A percentile compares a stretch with the other conserved stretches of the same genome.
These are phyloP conservation scores for Lagocephalus sceleratus DNA, from an alignment of 2,797 vertebrate genomes.

Conservation along the genomic window DNA sequence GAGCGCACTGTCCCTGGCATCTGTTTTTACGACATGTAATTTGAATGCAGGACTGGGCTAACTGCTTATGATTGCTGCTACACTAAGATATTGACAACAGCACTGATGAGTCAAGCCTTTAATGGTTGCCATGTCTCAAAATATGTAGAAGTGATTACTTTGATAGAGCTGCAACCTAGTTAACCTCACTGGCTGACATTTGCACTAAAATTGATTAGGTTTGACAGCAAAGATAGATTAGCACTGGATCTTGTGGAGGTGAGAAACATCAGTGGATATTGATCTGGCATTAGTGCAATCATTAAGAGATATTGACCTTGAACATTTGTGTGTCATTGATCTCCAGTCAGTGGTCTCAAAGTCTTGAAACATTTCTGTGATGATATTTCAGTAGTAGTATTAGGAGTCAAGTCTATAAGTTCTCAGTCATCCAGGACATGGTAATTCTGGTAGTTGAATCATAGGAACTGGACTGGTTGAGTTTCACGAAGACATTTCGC, in stretches of 20 bases:
- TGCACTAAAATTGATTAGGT: constrained; percentile 16
- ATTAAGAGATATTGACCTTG: constrained; percentile 51
- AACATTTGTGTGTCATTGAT: constrained; percentile 31
- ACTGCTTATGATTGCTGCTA: constrained; percentile 3
- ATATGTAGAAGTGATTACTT: constrained; percentile 26
- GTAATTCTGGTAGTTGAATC: too few species aligned
- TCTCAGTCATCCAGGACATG: too few species aligned
- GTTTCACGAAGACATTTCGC: too few species aligned
- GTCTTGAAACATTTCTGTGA: constrained; percentile 15
- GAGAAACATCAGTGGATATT: constrained; percentile 24
- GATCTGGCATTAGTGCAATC: constrained; percentile 48
- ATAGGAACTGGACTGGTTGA: too few species aligned
- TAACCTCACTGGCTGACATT: constrained; percentile 25
- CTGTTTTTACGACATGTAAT: too few species aligned
- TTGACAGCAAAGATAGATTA: constrained; percentile 34
- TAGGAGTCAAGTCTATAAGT: background rate
- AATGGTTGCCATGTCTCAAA: constrained; percentile 25
- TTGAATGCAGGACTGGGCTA: constrained; percentile 9
- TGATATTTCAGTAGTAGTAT: constrained; percentile 29
- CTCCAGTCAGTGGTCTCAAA: constrained; percentile 23
- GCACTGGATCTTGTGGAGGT: constrained; percentile 9
- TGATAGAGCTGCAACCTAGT: constrained; percentile 8
- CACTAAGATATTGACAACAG: constrained; percentile 8
- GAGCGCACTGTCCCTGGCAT: too few species aligned
- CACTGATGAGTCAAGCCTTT: constrained; percentile 16